Evolutionary conservation across 2,888 invertebrate species (phyloP), one percentile per base, ranked within the genome.

Genomic region (Andrena trimmerana): DNA sequence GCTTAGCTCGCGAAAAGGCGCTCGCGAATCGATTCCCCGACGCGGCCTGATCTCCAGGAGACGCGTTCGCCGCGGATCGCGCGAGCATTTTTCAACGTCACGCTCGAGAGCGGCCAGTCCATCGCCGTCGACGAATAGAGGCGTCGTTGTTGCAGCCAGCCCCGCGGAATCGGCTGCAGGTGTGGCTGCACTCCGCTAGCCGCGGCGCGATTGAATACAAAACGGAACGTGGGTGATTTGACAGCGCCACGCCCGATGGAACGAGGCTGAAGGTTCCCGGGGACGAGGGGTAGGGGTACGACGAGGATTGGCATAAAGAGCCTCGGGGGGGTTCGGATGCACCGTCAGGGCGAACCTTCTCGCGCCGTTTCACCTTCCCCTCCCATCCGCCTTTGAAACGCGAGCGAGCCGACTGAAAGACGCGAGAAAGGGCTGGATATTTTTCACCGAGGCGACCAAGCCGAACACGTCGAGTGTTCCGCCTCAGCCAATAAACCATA

Each of bases 81-180:
- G 66, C 59, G 27, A 76, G 76, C 80, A 84, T 87, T 86, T 86
- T 78, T 86, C 86, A 86, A 86, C 82, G 86, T 84, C 82, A 74
- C 75, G 71, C 59, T 63, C 71, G 66, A 59, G 27, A 70, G 76
- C 78, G 78, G 71, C 63, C 76, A 59, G 72, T 69, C 82, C 71
- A 78, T 50, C 75, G 66, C 59, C 57, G 67, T 48, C 63, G 63
- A 29, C 70, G 78, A 59, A 79, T 79, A 72, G 70, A 81, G 68
- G 69, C 76, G 80, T 42, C 78, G 74, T 75, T 80, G 83, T 73
- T 80, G 71, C 65, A 63, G 68, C 75, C 24, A 80, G 72, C 81
- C 78, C 50, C 68, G 76, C 71, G 57, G 82, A 88, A 81, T 80
- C 86, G 78, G 80, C 83, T 85, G 72, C 75, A 78, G 81, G 76